Evolutionary conservation across 2,797 vertebrate species (phyloP), one percentile per base, ranked within the genome.

Genomic region (Sternotherus odoratus): DNA sequence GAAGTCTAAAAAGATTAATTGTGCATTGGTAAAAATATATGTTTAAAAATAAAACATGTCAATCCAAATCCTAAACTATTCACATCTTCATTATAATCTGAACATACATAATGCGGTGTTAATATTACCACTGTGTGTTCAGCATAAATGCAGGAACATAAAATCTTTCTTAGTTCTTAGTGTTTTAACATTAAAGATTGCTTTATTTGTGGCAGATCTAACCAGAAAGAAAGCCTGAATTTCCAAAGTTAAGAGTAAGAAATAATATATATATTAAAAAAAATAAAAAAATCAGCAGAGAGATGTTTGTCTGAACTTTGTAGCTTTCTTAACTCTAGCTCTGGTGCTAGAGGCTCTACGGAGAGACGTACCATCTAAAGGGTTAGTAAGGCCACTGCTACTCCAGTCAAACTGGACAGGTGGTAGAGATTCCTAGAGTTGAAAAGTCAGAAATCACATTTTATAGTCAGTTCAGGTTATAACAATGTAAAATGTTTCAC

Each of bases 311-410:
- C 98, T 98, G 98, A 98, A 98, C 97, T 98, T 98, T 98, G 98
- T 97, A 98, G 98, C 95, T 97, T 98, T 98, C 98, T 99, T 98
- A 99, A 98, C 98, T 99, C 98, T 99, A 98, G 97, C 98, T 99
- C 98, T 99, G 98, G 98, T 98, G 98, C 98, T 98, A 98, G 99
- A 99, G 98, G 98, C 98, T 98, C 98, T 98, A 98, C 98, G 98
- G 97, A 98, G 98, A 98, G 98, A 99, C 98, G 98, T 99, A 99
- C 99, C 99, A 98, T 99, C 99, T 99, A 99, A 98, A 98, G 99
- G 99, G 98, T 99, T 99, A 98, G 98, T 99, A 98, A 99, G 99
- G 98, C 99, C 98, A 98, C 98, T 98, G 98, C 98, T 98, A 98
- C 98, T 99, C 98, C 99, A 99, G 98, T 99, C 98, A 98, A 98